Evolutionary conservation across 1,140 invertebrate species (phyloP), one percentile per base, ranked within the genome.

Genomic region (Trichoplusia ni): DNA sequence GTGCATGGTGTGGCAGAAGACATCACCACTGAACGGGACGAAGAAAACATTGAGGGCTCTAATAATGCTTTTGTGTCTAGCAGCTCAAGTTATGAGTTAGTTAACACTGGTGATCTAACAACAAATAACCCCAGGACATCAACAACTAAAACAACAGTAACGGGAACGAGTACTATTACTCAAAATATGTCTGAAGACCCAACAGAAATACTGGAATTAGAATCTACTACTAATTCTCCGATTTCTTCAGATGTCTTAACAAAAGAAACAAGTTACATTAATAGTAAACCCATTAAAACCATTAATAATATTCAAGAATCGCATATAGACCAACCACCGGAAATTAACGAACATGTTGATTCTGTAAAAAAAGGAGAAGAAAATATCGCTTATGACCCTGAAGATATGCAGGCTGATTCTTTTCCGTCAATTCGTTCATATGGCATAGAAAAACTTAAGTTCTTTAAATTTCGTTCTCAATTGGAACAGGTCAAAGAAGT

Each of bases 391-490:
- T 89, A 86, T 59, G 80, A 89, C 18, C 88, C 85, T 19, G 71
- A 79, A 44, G 64, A 79, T 46, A 86, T 91, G 79, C 91, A 92
- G 81, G 71, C 80, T 60, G 91, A 92, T 79, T 81, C 86, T 62
- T 90, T 77, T 78, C 81, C 84, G 37, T 90, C 81, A 9, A 75
- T 87, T 27, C 83, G 85, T 61, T 78, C 82, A 40, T 89, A 86
- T 37, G 88, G 88, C 46, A 56, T 86, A 38, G 85, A 84, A 81
- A 89, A 81, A 62, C 80, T 87, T 62, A 79, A 85, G 64, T 88
- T 90, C 71, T 56, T 81, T 67, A 86, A 86, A 77, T 61, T 83
- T 67, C 69, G 79, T 69, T 78, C 74, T 33, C 82, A 69, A 76
- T 53, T 81, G 56, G 86, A 84, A 14, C 69, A 85, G 71, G 73